These are phyloP conservation scores for Eurois occulta DNA, from an alignment of 2,888 invertebrate species.

Conservation along the genomic window DNA sequence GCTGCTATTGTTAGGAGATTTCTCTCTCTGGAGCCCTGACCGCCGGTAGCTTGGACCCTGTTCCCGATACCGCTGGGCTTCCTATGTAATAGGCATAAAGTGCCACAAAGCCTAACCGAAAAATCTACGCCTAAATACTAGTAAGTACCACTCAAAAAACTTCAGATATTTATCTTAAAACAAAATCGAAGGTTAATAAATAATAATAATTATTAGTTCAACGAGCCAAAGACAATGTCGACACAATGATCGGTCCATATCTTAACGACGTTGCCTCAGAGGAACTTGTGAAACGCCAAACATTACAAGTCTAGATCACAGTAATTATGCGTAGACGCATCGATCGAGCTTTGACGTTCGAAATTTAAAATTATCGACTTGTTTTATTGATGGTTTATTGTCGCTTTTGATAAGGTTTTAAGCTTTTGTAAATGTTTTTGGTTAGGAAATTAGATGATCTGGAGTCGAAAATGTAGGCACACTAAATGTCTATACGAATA, in stretches of 20 bases:
- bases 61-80: neutral
- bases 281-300: constrained; percentile 55
- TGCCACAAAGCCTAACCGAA: neutral
- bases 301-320: constrained; percentile 48
- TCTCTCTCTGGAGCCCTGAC: no score
- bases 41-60: no score
- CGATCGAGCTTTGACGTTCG: constrained; percentile 24
- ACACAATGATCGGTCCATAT: constrained; percentile 35
- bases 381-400: constrained; percentile 41
- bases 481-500: no score
- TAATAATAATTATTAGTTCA: constrained; percentile 23
- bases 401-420: constrained; percentile 15
- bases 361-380: constrained; percentile 39
- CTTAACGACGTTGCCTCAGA: constrained; percentile 48
- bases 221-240: constrained; percentile 39
- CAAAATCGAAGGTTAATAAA: constrained; percentile 23
- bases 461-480: no score
- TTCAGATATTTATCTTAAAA: constrained; percentile 37
- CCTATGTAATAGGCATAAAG: neutral
- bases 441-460: constrained; percentile 28
- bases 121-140: neutral
- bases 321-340: constrained; percentile 60
- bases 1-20: no score
- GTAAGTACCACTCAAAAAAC: constrained; percentile 12
- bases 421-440: constrained; percentile 11